These are phyloP conservation scores for Pituophis catenifer DNA, from an alignment of 2,113 vertebrate species.

Conservation along the genomic window DNA sequence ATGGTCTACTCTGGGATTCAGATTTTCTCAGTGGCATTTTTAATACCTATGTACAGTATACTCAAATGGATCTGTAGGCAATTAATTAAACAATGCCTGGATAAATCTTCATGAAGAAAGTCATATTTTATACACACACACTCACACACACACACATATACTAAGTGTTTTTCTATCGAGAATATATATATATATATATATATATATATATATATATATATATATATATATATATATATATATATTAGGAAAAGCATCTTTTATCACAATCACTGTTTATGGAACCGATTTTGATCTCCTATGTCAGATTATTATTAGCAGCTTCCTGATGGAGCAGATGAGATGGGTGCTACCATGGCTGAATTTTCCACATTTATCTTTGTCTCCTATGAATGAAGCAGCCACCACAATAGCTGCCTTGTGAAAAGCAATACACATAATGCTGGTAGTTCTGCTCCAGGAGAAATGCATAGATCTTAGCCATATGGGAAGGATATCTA, in stretches of 20 bases:
- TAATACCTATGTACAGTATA: conserved; percentile 28
- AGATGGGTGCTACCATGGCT: accelerated
- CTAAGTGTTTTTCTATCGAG: no score
- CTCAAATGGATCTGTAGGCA: conserved; percentile 31
- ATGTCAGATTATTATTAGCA: neutral
- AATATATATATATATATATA: no score
- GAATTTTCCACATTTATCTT: accelerated
- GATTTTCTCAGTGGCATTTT: conserved; percentile 36
- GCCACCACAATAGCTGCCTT: accelerated
- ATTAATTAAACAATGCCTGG: conserved; percentile 41
- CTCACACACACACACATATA: no score
- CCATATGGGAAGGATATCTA: neutral
- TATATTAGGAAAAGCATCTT: neutral
- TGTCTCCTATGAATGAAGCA: neutral
- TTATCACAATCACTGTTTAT: neutral
- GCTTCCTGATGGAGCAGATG: accelerated
- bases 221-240: no score
- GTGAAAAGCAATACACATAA: neutral
- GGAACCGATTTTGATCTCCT: neutral
- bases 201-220: no score
- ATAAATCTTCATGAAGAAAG: conserved; percentile 14
- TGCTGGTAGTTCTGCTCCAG: neutral
- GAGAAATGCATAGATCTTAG: accelerated
- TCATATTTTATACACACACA: neutral
- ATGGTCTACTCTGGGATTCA: conserved; percentile 34